Conservation (phyloP, 2,113 vertebrate genomes). For the Cathartes aura region DNA sequence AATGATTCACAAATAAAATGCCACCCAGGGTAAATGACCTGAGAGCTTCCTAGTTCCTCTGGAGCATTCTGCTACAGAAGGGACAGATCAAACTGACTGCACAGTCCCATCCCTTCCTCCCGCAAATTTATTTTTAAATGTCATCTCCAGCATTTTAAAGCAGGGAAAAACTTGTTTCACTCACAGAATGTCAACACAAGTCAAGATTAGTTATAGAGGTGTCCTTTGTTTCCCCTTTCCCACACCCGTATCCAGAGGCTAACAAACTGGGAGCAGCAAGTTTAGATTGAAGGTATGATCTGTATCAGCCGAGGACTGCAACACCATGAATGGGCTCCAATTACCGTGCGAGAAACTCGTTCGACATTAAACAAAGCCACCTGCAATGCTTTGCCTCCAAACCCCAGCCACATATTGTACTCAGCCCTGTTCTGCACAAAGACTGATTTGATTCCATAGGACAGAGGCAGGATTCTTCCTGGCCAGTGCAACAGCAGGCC, state of each 20-base stretch:
- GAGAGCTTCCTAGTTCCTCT: not conserved
- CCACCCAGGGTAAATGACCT: not conserved
- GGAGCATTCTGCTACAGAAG: not conserved
- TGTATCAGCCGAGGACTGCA: not conserved
- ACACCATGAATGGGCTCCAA: not conserved
- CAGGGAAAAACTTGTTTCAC: not conserved
- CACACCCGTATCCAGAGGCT: constrained; percentile 22
- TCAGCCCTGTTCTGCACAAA: not conserved
- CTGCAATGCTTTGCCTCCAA: not conserved
- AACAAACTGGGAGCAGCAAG: constrained; percentile 7
- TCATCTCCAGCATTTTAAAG: not conserved
- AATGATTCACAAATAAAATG: not conserved
- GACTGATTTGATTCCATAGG: not conserved
- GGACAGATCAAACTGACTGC: not conserved
- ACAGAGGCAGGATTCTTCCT: not conserved
- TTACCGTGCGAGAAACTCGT: not conserved
- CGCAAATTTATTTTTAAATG: not conserved
- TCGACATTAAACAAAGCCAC: not conserved
- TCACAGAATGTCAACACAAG: not conserved
- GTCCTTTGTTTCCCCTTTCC: constrained; percentile 32
- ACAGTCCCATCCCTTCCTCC: not conserved
- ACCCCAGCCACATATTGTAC: not conserved
- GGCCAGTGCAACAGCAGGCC: not conserved
- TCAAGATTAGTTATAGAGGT: not conserved
- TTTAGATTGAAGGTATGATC: not conserved